Base-by-base conservation (phyloP, 1,140 invertebrate species). In the Lithobius niger region DNA sequence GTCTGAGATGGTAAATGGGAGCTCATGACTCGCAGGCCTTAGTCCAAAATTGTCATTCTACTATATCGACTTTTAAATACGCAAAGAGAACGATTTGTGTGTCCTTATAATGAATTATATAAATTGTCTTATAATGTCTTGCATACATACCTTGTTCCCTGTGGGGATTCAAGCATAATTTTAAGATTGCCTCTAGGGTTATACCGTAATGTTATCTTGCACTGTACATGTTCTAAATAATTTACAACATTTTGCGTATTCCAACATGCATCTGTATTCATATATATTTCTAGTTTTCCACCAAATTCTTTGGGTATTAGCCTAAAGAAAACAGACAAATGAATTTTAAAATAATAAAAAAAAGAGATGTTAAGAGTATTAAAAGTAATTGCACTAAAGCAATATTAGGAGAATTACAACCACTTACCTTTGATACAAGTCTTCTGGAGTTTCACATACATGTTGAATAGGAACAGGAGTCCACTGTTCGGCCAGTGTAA, bases 151-250 rank as follows among this genome's bases (percentile, higher is more conserved):
- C 79, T 79, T 4, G 88, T 93, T 22, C 89, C 89, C 52, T 83
- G 80, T 2, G 91, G 91, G 18, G 90, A 94, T 6, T 82, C 86
- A 36, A 96, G 75, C 58, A 83, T 82, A 57, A 97, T 88, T 65
- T 88, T 80, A 21, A 98, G 76, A 72, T 94, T 91, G 1, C 95
- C 95, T 53, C 95, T 76, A 62, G 86, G 77, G 54, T 80, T 78
- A 25, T 88, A 82, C 52, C 78, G 80, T 52, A 96, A 72, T 4
- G 86, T 83, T 45, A 94, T 80, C 67, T 88, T 81, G 21, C 84
- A 76, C 72, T 96, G 89, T 26, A 96, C 87, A 69, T 97, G 93
- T 71, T 97, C 93, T 67, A 97, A 71, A 69, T 83, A 92, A 70
- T 92, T 90, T 45, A 97, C 88, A 24, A 83, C 84, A 10, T 48